These are phyloP conservation scores for Dryobotodes eremita DNA, from an alignment of 2,888 invertebrate genomes.

Conservation along the genomic window DNA sequence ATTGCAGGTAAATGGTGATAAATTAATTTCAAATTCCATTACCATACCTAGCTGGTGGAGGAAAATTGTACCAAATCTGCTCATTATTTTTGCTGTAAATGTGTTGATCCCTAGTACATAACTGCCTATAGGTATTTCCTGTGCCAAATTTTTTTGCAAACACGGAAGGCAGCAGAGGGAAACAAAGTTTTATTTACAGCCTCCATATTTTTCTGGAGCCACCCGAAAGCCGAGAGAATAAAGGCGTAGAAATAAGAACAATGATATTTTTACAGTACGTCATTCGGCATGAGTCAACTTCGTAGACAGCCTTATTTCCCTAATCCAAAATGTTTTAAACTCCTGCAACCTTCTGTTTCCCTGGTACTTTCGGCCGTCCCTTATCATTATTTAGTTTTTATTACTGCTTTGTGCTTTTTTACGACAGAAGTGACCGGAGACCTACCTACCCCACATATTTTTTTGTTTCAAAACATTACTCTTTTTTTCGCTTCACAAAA, in stretches of 20 bases:
- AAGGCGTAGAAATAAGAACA: constrained; percentile 48
- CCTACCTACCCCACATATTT: constrained; percentile 44
- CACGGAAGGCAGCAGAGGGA: constrained; percentile 8
- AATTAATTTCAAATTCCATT: constrained; percentile 44
- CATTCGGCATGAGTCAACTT: constrained; percentile 47
- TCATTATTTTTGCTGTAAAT: constrained; percentile 40
- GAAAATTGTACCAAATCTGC: constrained; percentile 39
- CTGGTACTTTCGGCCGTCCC: constrained; percentile 53
- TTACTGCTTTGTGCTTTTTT: constrained; percentile 56
- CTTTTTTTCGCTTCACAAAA: constrained; percentile 38
- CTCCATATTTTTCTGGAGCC: constrained; percentile 29
- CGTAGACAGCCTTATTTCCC: constrained; percentile 52
- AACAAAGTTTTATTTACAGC: constrained; percentile 46
- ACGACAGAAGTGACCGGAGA: constrained; percentile 60
- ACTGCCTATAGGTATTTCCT: constrained; percentile 12
- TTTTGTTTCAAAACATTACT: constrained; percentile 57
- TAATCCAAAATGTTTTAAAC: constrained; percentile 66
- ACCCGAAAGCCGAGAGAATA: constrained; percentile 36
- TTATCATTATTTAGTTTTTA: constrained; percentile 68
- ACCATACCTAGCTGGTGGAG: constrained; percentile 12
- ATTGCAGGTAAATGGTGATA: constrained; percentile 23
- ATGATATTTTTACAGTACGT: constrained; percentile 56
- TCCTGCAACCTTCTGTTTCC: constrained; percentile 50
- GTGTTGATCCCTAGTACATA: constrained; percentile 40
- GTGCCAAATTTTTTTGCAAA: constrained; percentile 15